Conservation (phyloP, 2,888 invertebrate genomes). For the Perithous albicinctus region DNA sequence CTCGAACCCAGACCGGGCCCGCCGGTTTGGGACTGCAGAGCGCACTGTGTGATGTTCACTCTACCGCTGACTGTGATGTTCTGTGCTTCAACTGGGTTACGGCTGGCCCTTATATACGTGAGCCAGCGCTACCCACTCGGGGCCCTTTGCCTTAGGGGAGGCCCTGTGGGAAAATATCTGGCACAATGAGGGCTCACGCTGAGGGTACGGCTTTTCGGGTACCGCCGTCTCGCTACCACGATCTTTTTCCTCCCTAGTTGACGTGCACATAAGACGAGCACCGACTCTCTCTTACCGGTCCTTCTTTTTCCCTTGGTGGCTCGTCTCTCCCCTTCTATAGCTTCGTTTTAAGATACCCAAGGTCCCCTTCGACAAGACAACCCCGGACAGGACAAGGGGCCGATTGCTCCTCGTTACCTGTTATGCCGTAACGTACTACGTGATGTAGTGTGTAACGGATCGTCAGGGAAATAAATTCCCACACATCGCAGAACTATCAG, state of each 20-base stretch:
- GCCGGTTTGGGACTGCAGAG: conserved; percentile 71
- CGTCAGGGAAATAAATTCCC: conserved; percentile 48
- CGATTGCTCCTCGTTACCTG: conserved; percentile 66
- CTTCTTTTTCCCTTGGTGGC: conserved; percentile 3
- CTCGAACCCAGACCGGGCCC: conserved; percentile 72
- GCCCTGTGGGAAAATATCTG: conserved; percentile 80
- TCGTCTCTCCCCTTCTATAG: not conserved
- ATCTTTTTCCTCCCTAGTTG: conserved; percentile 42
- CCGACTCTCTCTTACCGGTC: conserved; percentile 58
- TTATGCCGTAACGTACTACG: conserved; percentile 51
- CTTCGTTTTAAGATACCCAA: conserved; percentile 16
- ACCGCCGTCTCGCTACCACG: conserved; percentile 8
- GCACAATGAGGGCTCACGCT: conserved; percentile 71
- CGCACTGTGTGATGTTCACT: conserved; percentile 69
- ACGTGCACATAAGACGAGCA: conserved; percentile 37
- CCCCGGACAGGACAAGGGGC: conserved; percentile 38
- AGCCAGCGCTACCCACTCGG: conserved; percentile 50
- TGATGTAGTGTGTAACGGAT: conserved; percentile 56
- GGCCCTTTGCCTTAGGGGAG: conserved; percentile 67
- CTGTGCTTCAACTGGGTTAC: conserved; percentile 71
- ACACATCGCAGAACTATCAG: conserved; percentile 42
- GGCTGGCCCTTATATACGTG: conserved; percentile 77
- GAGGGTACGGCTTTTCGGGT: conserved; percentile 54
- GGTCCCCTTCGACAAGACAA: conserved; percentile 55
- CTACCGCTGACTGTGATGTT: conserved; percentile 74